Base-by-base conservation (phyloP, 2,113 vertebrate genomes). In the Ameiurus melas region DNA sequence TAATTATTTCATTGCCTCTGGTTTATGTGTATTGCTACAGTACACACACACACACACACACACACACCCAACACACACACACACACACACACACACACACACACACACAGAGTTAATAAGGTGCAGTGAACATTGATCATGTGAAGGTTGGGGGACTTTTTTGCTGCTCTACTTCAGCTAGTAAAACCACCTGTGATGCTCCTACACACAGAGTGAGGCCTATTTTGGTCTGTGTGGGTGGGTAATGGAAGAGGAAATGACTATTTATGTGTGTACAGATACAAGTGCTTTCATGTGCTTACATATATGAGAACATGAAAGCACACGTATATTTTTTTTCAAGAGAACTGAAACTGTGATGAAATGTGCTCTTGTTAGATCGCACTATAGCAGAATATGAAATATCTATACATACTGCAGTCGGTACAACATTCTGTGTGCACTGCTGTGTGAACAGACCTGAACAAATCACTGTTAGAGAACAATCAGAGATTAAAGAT, bases 181-280 rank as follows among this genome's bases (percentile, higher is more conserved):
- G 53, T 86, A 36, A 70, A 85, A 60, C 83, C 36, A 73, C 87
- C 73, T 79, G 73, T 10, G 30, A 79, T 62, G 57, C 36, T 87
- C 60, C 86, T 60, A 64, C 55, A 30, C 84, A 30, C 19, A 14
- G 43, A 58, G 30, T 43, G 53, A 47, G 60, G 66, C 85, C 57
- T 86, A 85, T 88, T 89, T 89, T 86, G 36, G 71, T 87, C 86
- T 39, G 27, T 87, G 90, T 85, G 77, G 83, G 83, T 71, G 77
- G 55, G 43, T 47, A 71, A 33, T 68, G 47, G 22, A 83, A 70
- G 47, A 83, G 90, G 88, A 91, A 91, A 83, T 71, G 51, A 91
- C 81, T 89, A 78, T 87, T 87, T 87, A 85, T 87, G 68, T 89
- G 53, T 83, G 53, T 68, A 62, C 78, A 83, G 81, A 79, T 85